Evolutionary conservation across 1,140 invertebrate species (phyloP), one percentile per base, ranked within the genome.

Genomic region (Spodoptera frugiperda): DNA sequence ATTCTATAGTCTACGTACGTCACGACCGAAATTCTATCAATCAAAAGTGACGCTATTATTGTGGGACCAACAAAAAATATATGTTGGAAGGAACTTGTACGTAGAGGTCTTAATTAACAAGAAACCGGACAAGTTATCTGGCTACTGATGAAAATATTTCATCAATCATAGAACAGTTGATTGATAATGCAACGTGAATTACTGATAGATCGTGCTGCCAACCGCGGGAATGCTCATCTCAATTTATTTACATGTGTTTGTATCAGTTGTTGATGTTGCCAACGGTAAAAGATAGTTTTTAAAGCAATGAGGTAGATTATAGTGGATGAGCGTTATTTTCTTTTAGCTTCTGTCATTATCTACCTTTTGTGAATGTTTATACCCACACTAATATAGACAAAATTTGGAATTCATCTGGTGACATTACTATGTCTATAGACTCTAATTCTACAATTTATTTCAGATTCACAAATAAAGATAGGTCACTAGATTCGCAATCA

Each of bases 121-220:
- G 80, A 81, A 80, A 89, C 77, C 79, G 84, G 89, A 88, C 90
- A 89, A 87, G 89, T 83, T 91, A 92, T 90, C 89, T 88, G 78
- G 92, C 91, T 93, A 92, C 92, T 84, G 90, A 87, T 81, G 84
- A 89, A 89, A 88, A 89, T 89, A 88, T 91, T 89, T 82, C 92
- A 93, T 93, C 89, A 91, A 92, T 93, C 92, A 93, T 93, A 73
- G 68, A 80, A 81, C 83, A 83, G 81, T 90, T 93, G 92, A 93
- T 93, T 93, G 92, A 93, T 93, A 92, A 90, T 88, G 86, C 86
- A 83, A 89, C 84, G 91, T 93, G 92, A 92, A 92, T 92, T 93
- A 92, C 91, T 92, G 90, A 93, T 93, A 89, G 85, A 91, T 91
- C 82, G 82, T 83, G 85, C 86, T 84, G 86, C 86, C 85, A 83